Percentiles rank a stretch among this genome's conserved stretches.
Evolutionary conservation across 1,140 invertebrate genomes (phyloP).

Genomic region (Drosophila quadrilineata): DNA sequence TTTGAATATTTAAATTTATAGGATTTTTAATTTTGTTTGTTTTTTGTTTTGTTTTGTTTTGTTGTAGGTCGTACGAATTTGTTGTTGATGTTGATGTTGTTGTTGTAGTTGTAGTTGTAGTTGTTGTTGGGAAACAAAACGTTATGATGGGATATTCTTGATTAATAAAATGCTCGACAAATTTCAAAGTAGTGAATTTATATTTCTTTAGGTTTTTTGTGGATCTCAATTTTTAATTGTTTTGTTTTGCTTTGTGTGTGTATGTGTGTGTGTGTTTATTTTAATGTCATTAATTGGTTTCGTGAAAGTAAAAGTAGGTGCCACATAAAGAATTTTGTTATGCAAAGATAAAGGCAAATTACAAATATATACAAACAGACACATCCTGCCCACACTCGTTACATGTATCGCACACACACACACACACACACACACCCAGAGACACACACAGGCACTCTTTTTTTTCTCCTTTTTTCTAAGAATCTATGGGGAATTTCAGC

Average conservation of each 20-base stretch:
- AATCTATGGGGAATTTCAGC: too few relatives aligned
- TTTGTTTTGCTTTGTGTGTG: conserved; percentile 22
- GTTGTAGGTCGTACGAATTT: conserved; percentile 37
- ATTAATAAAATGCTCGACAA: conserved; percentile 71
- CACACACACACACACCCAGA: background rate
- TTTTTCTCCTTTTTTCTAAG: too few relatives aligned
- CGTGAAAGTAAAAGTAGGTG: conserved; percentile 49
- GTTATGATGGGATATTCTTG: conserved; percentile 71
- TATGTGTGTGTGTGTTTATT: conserved; percentile 13
- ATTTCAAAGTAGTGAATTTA: conserved; percentile 39
- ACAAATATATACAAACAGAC: conserved; percentile 49
- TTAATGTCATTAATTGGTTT: too few relatives aligned
- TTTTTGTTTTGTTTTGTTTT: conserved; percentile 33
- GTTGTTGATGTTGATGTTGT: conserved; percentile 33
- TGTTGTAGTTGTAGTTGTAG: conserved; percentile 54
- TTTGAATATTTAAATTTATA: conserved; percentile 24
- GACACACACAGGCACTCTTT: conserved; percentile 15
- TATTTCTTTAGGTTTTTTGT: conserved; percentile 17
- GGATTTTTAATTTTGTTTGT: conserved; percentile 21
- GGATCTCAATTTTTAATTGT: conserved; percentile 26
- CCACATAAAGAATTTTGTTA: conserved; percentile 60
- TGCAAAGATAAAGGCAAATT: conserved; percentile 46
- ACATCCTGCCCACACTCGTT: conserved; percentile 18
- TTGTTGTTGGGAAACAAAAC: conserved; percentile 71
- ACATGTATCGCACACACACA: conserved; percentile 1